Evolutionary conservation across 2,888 invertebrate species (phyloP).

Genomic region (Meiosimyza platycephala): DNA sequence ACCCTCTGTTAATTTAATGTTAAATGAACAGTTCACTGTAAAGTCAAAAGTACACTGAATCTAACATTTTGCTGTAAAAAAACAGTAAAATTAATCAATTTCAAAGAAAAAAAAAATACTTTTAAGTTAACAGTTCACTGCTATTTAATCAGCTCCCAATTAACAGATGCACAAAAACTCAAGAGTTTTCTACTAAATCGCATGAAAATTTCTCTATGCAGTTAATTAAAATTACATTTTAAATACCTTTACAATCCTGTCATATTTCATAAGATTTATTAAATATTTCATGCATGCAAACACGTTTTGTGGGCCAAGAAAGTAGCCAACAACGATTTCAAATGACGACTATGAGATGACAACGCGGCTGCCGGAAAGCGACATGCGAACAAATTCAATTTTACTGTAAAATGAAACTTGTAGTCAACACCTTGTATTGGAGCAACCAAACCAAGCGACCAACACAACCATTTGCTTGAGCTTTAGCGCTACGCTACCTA

Average conservation of each 20-base stretch:
- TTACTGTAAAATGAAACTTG: constrained; percentile 8
- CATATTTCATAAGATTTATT: constrained; percentile 25
- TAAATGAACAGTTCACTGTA: too few relatives aligned
- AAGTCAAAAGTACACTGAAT: too few relatives aligned
- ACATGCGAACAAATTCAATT: constrained; percentile 29
- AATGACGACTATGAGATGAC: too few relatives aligned
- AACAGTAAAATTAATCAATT: too few relatives aligned
- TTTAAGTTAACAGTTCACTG: too few relatives aligned
- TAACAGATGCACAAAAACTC: too few relatives aligned
- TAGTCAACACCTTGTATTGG: constrained; percentile 27
- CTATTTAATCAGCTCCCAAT: too few relatives aligned
- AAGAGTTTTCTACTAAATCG: too few relatives aligned
- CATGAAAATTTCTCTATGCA: background rate
- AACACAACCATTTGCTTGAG: background rate
- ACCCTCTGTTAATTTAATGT: too few relatives aligned
- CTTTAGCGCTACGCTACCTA: constrained; percentile 22
- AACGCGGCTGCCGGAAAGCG: constrained; percentile 19
- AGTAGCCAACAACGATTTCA: background rate
- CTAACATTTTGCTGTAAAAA: too few relatives aligned
- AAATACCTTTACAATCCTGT: background rate
- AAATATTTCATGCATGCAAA: constrained; percentile 20
- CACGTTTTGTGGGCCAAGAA: constrained; percentile 14
- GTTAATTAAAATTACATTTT: background rate
- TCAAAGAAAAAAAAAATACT: too few relatives aligned
- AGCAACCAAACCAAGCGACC: background rate